Base-by-base conservation (phyloP, 2,888 invertebrate species). In the Drosophila melanosoma region DNA sequence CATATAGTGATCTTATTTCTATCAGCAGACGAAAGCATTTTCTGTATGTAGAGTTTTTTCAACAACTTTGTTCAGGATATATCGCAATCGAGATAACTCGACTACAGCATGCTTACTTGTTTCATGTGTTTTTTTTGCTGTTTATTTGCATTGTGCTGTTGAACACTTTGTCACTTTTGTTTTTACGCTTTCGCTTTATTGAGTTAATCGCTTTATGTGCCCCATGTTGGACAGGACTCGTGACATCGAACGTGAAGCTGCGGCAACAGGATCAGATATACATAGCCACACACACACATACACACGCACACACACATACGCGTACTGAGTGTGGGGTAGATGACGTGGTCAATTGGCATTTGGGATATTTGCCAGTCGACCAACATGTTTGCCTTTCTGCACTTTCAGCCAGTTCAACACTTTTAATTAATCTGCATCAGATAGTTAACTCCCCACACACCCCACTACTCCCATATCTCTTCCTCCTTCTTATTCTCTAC, bases 161-260 rank as follows among this genome's bases (percentile, higher is more conserved):
- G 72, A 69, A 73, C 83, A 83, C 86, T 83, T 83, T 83, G 83
- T 83, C 83, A 83, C 87, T 83, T 86, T 82, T 82, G 86, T 82
- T 82, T 82, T 82, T 83, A 76, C 83, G 84, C 81, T 83, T 76
- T 72, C 83, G 84, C 87, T 83, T 83, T 83, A 83, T 83, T 83
- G 87, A 83, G 87, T 83, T 83, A 83, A 86, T 83, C 83, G 83
- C 87, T 83, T 83, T 83, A 83, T 83, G 83, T 83, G 65, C 48
- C 65, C 69, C 72, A 51, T 56, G 54, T 56, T 51, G 73, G 36
- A 61, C 61, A 54, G 48, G 51, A 20, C 17, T 49, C 49, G 57
- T 53, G 70, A 38, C 69, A 52, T 12, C 45, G 23, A 26, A 45
- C 23, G 15, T 23, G 15, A 15, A 8, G 69, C 69, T 23, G 23